These are phyloP conservation scores for Syngnathus rostellatus DNA, from an alignment of 2,797 vertebrate species.

Conservation along the genomic window DNA sequence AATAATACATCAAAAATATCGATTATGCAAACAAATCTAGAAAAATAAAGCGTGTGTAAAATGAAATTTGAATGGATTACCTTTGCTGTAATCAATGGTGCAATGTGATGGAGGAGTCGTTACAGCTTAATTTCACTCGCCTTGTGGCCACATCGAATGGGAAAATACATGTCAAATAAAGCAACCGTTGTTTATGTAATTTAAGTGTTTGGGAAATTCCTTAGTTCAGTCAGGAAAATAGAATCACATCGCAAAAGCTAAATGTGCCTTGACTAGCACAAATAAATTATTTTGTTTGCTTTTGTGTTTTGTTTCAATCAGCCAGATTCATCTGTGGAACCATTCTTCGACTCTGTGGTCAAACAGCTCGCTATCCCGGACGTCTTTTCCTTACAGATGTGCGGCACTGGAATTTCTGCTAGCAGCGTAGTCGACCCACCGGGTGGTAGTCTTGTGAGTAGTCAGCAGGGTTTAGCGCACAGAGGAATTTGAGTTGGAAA, in stretches of 20 bases:
- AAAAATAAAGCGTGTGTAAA: neutral
- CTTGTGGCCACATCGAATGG: neutral
- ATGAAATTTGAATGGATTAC: neutral
- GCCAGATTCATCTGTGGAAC: conserved; percentile 88
- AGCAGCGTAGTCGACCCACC: conserved; percentile 64
- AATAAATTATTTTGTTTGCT: conserved; percentile 1
- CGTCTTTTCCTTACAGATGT: conserved; percentile 97
- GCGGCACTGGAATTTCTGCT: conserved; percentile 79
- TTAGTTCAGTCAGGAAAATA: neutral
- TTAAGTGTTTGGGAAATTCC: neutral
- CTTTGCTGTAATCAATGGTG: neutral
- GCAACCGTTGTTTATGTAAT: neutral
- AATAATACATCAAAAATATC: no score
- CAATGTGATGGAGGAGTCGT: neutral
- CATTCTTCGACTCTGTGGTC: conserved; percentile 91
- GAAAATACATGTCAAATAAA: neutral
- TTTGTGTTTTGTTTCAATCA: conserved; percentile 52
- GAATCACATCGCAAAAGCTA: neutral
- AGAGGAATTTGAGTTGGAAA: conserved; percentile 1
- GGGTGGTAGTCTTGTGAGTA: conserved; percentile 90
- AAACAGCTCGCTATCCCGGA: conserved; percentile 79
- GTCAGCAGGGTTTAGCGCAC: conserved; percentile 17
- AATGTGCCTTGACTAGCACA: neutral
- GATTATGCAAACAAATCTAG: neutral
- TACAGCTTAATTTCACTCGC: neutral